phyloP scores from a whole-genome alignment of 2,797 vertebrate genomes.

The Danio albolineatus region DNA sequence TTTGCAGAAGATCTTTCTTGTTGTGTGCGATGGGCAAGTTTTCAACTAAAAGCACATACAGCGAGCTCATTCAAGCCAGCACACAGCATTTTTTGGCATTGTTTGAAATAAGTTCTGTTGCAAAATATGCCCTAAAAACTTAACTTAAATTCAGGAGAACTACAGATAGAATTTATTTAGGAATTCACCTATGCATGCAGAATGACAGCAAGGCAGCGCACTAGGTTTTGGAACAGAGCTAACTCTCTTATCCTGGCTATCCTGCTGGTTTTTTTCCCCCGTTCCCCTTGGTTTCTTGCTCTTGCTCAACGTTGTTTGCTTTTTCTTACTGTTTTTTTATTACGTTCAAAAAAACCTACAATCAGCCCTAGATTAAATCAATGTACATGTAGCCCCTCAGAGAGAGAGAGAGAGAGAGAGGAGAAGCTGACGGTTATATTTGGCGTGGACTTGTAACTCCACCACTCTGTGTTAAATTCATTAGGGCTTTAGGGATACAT shows the following conservation, averaged over 20 bases:
- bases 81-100: no score
- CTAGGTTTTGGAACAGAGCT: not conserved
- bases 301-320: slow-evolving; percentile 14
- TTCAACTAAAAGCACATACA: no score
- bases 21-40: no score
- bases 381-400: slow-evolving; percentile 8
- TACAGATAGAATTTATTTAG: not conserved
- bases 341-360: slow-evolving; percentile 39
- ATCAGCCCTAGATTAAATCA: slow-evolving; percentile 24
- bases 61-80: no score
- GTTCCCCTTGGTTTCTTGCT: not conserved
- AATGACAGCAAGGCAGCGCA: not conserved
- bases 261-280: not conserved
- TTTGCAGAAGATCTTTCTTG: no score
- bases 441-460: slow-evolving; percentile 61
- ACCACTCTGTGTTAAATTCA: slow-evolving; percentile 79
- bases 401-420: not conserved
- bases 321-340: slow-evolving; percentile 26
- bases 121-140: no score
- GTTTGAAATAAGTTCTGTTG: no score
- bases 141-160: no score
- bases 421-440: slow-evolving; percentile 29
- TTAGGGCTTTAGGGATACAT: slow-evolving; percentile 78
- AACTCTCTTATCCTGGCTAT: not conserved
- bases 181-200: not conserved